Evolutionary conservation across 2,888 invertebrate genomes (phyloP), one percentile per base, ranked within the genome.

Genomic region (Parapristionchus giblindavisi): DNA sequence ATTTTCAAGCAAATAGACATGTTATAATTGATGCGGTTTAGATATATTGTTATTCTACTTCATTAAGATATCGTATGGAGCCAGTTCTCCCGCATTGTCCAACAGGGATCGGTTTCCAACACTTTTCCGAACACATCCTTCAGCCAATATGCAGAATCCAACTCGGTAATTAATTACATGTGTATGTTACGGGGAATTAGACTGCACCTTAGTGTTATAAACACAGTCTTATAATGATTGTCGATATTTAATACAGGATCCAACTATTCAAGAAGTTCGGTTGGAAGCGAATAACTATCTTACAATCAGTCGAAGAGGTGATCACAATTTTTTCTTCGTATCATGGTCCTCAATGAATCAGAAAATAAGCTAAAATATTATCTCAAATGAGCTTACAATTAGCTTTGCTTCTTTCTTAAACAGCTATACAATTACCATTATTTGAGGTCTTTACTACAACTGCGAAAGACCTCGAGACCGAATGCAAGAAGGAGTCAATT

Each of bases 101-200:
- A 96, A 99, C 90, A 92, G 98, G 75, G 93, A 94, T 83, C 92
- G 99, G 73, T 99, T 99, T 89, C 97, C 97, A 24, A 99, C 98
- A 8, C 92, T 99, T 83, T 99, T 99, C 90, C 93, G 99, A 75
- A 99, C 99, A 0, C 99, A 99, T 90, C 99, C 99, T 2, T 98
- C 98, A 34, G 99, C 98, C 29, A 98, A 97, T 0, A 96, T 99
- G 74, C 98, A 99, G 90, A 87, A 87, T 78, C 87, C 87, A 5
- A 86, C 87, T 1, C 79, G 85, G 85, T 83, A 66, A 3, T 65
- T 2, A 32, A 38, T n/a, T 2, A 3, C 38, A n/a, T n/a, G 1
- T 60, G 36, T 36, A 6, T 21, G 43, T 8, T 43, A 8, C 43
- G 56, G n/a, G 27, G 8, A 38, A 36, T 36, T 61, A 21, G 38